Percentiles rank a stretch among this genome's conserved stretches.
Conservation (phyloP, 2,888 invertebrate genomes). For the Colostygia pectinataria region DNA sequence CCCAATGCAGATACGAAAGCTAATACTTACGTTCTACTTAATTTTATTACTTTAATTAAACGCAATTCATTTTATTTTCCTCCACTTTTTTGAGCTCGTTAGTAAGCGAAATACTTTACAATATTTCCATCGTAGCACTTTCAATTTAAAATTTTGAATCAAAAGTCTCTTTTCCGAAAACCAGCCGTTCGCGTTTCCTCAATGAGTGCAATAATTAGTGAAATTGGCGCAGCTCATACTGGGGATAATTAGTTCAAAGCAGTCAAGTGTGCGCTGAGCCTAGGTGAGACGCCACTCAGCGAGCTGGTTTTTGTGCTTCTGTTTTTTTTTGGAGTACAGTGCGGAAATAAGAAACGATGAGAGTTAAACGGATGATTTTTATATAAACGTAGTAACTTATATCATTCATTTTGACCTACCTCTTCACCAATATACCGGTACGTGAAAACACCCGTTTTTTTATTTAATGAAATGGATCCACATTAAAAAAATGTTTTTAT, state of each 20-base stretch:
- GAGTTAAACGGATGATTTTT: too few relatives aligned
- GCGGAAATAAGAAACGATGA: too few relatives aligned
- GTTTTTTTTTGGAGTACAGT: constrained; percentile 12
- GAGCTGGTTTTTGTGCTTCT: constrained; percentile 13
- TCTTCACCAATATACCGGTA: too few relatives aligned
- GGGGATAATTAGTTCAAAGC: constrained; percentile 34
- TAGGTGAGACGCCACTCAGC: constrained; percentile 15
- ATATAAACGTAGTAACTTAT: too few relatives aligned
- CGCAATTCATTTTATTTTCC: not conserved
- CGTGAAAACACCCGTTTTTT: too few relatives aligned
- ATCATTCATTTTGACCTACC: too few relatives aligned
- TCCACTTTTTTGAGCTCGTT: not conserved
- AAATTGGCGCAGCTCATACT: constrained; percentile 29
- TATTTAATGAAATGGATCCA: too few relatives aligned
- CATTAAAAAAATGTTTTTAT: too few relatives aligned
- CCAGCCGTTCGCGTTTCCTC: constrained; percentile 14
- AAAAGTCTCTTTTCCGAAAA: constrained; percentile 13
- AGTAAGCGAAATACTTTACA: not conserved
- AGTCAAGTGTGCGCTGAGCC: constrained; percentile 31
- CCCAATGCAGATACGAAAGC: too few relatives aligned
- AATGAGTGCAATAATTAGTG: constrained; percentile 32
- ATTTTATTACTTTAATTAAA: too few relatives aligned
- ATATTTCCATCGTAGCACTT: constrained; percentile 5
- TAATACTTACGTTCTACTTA: too few relatives aligned
- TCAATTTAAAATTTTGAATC: constrained; percentile 8